These are phyloP conservation scores for Ypsolopha scabrella DNA, from an alignment of 2,888 invertebrate genomes.

Conservation along the genomic window DNA sequence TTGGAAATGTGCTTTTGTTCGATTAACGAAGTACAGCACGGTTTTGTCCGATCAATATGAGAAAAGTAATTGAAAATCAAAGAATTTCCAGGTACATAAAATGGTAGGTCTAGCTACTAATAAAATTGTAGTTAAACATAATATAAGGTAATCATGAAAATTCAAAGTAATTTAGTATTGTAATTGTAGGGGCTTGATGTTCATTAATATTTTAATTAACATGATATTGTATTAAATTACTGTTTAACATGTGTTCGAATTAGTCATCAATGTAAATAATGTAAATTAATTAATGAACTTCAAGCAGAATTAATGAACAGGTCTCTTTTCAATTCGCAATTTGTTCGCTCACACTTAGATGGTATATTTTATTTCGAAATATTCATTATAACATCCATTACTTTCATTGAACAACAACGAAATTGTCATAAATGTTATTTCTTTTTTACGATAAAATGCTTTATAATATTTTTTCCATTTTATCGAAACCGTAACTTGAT, in stretches of 20 bases:
- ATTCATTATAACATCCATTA: slow-evolving; percentile 5
- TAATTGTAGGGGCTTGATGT: background rate
- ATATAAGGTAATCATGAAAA: too few species aligned
- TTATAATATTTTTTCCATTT: background rate
- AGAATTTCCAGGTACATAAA: background rate
- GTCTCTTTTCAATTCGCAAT: background rate
- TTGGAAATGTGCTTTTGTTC: too few species aligned
- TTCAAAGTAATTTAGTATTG: background rate
- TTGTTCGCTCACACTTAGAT: slow-evolving; percentile 15
- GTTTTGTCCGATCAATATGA: too few species aligned
- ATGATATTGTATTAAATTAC: background rate
- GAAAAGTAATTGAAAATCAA: too few species aligned
- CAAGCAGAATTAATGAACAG: background rate
- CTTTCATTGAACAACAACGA: slow-evolving; percentile 5
- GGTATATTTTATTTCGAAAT: slow-evolving; percentile 13
- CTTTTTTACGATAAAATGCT: slow-evolving; percentile 2
- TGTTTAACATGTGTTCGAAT: background rate
- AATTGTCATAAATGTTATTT: slow-evolving; percentile 14
- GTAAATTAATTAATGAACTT: background rate
- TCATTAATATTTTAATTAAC: background rate
- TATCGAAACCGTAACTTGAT: background rate
- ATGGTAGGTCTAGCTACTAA: background rate
- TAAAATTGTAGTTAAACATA: background rate
- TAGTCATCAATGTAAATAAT: background rate
- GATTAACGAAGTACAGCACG: too few species aligned